Percentiles rank a stretch among this genome's conserved stretches.
phyloP scores from a whole-genome alignment of 2,113 vertebrate species.

The Bufo bufo region DNA sequence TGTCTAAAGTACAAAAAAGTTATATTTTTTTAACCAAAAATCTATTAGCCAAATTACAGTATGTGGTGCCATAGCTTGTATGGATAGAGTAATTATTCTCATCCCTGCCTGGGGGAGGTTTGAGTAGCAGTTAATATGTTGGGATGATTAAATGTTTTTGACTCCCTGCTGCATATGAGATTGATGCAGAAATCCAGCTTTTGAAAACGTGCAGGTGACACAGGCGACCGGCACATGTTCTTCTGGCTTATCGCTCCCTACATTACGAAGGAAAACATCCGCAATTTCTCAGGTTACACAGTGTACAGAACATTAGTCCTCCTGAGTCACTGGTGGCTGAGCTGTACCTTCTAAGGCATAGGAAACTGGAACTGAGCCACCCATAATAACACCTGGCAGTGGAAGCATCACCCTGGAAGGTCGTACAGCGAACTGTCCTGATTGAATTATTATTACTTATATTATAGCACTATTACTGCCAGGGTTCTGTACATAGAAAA shows the following conservation, averaged over 20 bases:
- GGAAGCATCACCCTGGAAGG: neutral
- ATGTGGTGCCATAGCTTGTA: neutral
- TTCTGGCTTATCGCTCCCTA: neutral
- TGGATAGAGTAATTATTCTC: no score
- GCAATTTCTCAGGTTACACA: neutral
- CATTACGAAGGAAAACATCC: neutral
- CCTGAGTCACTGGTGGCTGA: neutral
- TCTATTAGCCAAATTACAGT: neutral
- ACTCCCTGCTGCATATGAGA: neutral
- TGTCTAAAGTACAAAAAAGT: no score
- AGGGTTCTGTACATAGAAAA: no score
- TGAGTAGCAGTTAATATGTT: neutral
- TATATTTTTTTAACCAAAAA: no score
- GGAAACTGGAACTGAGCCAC: neutral
- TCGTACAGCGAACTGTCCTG: neutral
- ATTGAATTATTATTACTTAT: no score
- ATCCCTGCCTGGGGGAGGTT: no score
- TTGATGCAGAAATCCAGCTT: neutral
- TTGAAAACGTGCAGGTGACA: neutral
- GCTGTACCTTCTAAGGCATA: neutral
- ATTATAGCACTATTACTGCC: no score
- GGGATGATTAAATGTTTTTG: neutral
- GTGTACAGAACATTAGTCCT: neutral
- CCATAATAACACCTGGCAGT: neutral
- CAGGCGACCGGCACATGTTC: neutral